Evolutionary conservation across 92 coral and sea anemone genomes (phyloP).

Genomic region (Porites evermanni): DNA sequence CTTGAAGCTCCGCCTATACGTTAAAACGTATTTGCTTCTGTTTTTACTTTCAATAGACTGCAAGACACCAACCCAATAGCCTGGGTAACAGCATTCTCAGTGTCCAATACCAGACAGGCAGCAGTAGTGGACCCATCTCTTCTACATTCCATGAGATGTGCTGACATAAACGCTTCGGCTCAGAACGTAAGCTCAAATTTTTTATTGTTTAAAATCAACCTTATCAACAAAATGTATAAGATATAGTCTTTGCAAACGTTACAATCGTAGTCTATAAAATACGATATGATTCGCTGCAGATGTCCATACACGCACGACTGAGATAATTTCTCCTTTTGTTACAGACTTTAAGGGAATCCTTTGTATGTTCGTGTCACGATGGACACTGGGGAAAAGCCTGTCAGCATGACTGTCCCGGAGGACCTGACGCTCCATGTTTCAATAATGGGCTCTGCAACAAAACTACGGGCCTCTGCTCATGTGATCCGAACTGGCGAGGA

Average conservation of each 20-base stretch:
- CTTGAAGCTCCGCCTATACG: no score
- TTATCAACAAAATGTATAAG: no score
- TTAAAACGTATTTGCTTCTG: neutral
- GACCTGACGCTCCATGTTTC: slow-evolving; percentile 81
- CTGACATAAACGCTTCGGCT: slow-evolving; percentile 41
- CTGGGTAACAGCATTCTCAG: slow-evolving; percentile 84
- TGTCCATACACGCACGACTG: no score
- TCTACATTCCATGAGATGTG: slow-evolving; percentile 70
- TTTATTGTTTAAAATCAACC: no score
- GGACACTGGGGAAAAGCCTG: slow-evolving; percentile 95
- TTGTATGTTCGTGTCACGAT: slow-evolving; percentile 79
- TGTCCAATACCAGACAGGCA: slow-evolving; percentile 75
- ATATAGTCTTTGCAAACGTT: no score
- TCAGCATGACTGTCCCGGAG: slow-evolving; percentile 88
- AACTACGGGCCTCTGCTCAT: slow-evolving; percentile 87
- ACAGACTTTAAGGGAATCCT: slow-evolving; percentile 49
- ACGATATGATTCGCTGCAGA: no score
- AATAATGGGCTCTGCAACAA: slow-evolving; percentile 82
- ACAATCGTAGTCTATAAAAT: no score
- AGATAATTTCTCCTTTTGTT: neutral
- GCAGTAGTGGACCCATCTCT: slow-evolving; percentile 65
- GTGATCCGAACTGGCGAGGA: slow-evolving; percentile 94
- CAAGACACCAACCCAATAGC: slow-evolving; percentile 70
- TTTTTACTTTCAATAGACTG: slow-evolving; percentile 56
- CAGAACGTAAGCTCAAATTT: slow-evolving; percentile 39